Conservation (phyloP, 2,888 invertebrate species). For the Lottia gigantea region DNA sequence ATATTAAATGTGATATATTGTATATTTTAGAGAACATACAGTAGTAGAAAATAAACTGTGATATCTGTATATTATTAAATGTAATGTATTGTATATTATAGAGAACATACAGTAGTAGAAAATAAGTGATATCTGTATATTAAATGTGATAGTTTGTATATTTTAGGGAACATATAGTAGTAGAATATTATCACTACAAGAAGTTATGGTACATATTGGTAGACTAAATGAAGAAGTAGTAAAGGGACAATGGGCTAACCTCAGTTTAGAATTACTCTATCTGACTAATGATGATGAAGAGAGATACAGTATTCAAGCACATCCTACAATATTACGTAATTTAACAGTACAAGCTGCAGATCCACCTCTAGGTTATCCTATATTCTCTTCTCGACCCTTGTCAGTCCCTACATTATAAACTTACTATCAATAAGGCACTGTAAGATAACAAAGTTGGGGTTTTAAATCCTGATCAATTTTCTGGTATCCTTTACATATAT, state of each 20-base stretch:
- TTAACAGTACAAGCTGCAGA: conserved; percentile 70
- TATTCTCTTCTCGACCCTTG: conserved; percentile 63
- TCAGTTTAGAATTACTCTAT: conserved; percentile 70
- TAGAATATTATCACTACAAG: conserved; percentile 64
- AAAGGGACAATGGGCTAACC: conserved; percentile 70
- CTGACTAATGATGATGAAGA: conserved; percentile 72
- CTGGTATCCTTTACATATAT: too few relatives aligned
- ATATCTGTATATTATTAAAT: too few relatives aligned
- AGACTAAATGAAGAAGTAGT: conserved; percentile 67
- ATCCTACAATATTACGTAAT: conserved; percentile 68
- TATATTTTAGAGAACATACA: too few relatives aligned
- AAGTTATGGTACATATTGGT: conserved; percentile 62
- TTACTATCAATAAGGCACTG: too few relatives aligned
- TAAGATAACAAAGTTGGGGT: too few relatives aligned
- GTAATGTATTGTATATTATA: too few relatives aligned
- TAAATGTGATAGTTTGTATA: too few relatives aligned
- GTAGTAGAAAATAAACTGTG: too few relatives aligned
- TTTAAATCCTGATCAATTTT: too few relatives aligned
- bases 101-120: too few relatives aligned
- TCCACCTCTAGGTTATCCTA: conserved; percentile 70
- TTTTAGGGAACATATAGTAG: conserved; percentile 64
- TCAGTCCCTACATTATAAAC: conserved; percentile 52
- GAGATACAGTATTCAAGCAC: conserved; percentile 70
- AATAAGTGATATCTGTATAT: too few relatives aligned
- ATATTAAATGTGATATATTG: too few relatives aligned